Percentiles rank a stretch among this genome's conserved stretches.
These are phyloP conservation scores for Pongo abelii DNA, from an alignment of 2,113 vertebrate genomes.

Conservation along the genomic window DNA sequence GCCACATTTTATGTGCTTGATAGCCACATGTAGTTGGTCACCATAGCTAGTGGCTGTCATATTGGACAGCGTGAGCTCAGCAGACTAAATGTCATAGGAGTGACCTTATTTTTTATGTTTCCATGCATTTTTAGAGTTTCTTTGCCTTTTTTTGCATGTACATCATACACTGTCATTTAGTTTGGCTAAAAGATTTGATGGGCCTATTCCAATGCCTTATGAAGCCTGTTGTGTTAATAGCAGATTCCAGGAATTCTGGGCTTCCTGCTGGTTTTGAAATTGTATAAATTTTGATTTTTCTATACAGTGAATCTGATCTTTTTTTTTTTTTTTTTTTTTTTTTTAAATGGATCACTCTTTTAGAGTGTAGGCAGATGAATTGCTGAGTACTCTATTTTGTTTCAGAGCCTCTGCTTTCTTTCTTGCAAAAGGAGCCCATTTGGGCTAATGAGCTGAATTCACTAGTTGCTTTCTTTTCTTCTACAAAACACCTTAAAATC, in stretches of 20 bases:
- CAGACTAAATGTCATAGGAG: conserved; percentile 31
- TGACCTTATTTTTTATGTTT: conserved; percentile 7
- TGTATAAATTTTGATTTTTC: conserved; percentile 53
- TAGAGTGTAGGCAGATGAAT: neutral
- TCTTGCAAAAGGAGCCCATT: neutral
- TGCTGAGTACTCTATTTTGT: neutral
- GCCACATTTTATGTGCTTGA: neutral
- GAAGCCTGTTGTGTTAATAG: conserved; percentile 43
- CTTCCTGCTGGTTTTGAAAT: conserved; percentile 61
- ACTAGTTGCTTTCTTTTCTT: conserved; percentile 32
- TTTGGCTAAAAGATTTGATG: conserved; percentile 42
- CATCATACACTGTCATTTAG: conserved; percentile 22
- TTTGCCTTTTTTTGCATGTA: neutral
- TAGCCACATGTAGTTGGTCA: neutral
- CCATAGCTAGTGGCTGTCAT: neutral
- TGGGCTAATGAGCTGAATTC: conserved; percentile 35
- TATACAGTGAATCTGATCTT: neutral
- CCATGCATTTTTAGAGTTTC: conserved; percentile 21
- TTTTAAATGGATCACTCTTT: neutral
- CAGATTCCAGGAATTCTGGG: conserved; percentile 32
- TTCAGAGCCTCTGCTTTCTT: conserved; percentile 24
- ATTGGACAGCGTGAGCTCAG: neutral
- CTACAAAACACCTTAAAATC: conserved; percentile 35
- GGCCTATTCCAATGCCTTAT: neutral
- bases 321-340: neutral